Conservation (phyloP, 2,888 invertebrate species). For the Calliphora vomitoria region DNA sequence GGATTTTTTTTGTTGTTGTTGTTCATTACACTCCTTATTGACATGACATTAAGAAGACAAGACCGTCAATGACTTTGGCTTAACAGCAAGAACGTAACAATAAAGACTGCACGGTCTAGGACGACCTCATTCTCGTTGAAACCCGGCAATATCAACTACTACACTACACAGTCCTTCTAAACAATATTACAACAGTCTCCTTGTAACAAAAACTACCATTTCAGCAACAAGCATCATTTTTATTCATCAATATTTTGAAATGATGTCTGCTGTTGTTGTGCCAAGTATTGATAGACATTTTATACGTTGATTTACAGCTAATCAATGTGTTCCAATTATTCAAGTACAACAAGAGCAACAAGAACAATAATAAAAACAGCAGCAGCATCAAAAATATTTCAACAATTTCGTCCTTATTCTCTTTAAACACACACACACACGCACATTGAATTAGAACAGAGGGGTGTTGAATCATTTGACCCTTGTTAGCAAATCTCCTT, state of each 20-base stretch:
- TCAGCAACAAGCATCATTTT: background rate
- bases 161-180: background rate
- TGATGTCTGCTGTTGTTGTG: constrained; percentile 46
- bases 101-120: background rate
- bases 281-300: constrained; percentile 69
- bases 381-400: constrained; percentile 45
- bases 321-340: constrained; percentile 76
- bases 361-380: constrained; percentile 42
- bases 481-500: constrained; percentile 55
- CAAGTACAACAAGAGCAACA: constrained; percentile 54
- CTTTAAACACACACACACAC: background rate
- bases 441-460: background rate
- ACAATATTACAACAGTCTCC: background rate
- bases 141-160: background rate
- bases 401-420: constrained; percentile 20
- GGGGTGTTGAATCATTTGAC: constrained; percentile 71
- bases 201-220: background rate
- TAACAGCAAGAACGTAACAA: constrained; percentile 36
- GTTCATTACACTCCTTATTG: constrained; percentile 58
- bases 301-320: constrained; percentile 76
- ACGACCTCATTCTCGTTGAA: constrained; percentile 10
- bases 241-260: constrained; percentile 61
- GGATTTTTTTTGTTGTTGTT: constrained; percentile 9
- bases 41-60: constrained; percentile 73
- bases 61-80: constrained; percentile 71